Conservation (phyloP, 2,888 invertebrate species). For the Polietes domitor region DNA sequence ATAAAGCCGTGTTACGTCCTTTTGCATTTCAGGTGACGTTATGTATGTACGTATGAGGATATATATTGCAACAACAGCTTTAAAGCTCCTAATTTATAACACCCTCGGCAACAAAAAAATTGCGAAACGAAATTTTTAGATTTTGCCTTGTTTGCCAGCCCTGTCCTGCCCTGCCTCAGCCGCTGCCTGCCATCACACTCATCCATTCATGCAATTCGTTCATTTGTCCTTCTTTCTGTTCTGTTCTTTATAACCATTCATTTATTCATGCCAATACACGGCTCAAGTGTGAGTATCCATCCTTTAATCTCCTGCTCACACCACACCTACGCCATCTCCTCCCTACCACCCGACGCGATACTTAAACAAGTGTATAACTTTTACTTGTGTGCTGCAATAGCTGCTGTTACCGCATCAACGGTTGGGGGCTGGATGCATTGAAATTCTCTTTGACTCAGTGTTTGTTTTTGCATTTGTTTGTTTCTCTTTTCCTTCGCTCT, state of each 20-base stretch:
- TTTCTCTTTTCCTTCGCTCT: constrained; percentile 19
- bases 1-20: no score
- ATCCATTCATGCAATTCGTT: constrained; percentile 10
- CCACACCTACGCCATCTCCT: not conserved
- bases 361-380: not conserved
- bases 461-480: constrained; percentile 27
- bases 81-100: constrained; percentile 4
- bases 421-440: constrained; percentile 14
- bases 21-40: no score
- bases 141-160: not conserved
- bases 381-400: no score
- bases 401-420: not conserved
- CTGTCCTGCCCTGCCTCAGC: not conserved
- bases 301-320: constrained; percentile 27
- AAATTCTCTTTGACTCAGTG: constrained; percentile 22
- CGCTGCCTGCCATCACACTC: not conserved
- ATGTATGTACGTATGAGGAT: not conserved
- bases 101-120: constrained; percentile 9
- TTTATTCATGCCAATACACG: constrained; percentile 23
- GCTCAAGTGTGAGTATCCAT: constrained; percentile 23
- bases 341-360: not conserved
- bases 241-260: constrained; percentile 20
- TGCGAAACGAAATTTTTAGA: constrained; percentile 8
- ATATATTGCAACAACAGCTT: not conserved
- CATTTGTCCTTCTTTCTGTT: constrained; percentile 1